Evolutionary conservation across 2,888 invertebrate genomes (phyloP).

Genomic region (Schrankia costaestrigalis): DNA sequence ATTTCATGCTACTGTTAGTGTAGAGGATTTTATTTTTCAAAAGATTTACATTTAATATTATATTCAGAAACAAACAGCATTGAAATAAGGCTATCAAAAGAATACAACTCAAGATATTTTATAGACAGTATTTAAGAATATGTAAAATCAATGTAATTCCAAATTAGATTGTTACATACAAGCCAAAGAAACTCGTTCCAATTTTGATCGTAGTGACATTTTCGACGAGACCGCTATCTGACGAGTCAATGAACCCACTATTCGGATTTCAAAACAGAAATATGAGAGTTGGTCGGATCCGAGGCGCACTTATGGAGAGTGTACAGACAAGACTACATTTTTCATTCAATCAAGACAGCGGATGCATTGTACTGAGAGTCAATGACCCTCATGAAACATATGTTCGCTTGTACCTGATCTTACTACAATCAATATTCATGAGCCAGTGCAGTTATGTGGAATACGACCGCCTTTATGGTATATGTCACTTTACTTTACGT

Average conservation of each 20-base stretch:
- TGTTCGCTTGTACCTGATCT: conserved; percentile 36
- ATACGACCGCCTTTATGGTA: conserved; percentile 32
- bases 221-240: conserved; percentile 44
- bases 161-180: conserved; percentile 33
- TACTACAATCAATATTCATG: conserved; percentile 45
- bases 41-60: too few relatives aligned
- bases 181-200: conserved; percentile 42
- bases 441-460: conserved; percentile 35
- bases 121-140: too few relatives aligned
- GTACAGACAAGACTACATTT: conserved; percentile 40
- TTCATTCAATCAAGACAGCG: conserved; percentile 66
- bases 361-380: conserved; percentile 46
- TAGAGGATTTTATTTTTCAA: too few relatives aligned
- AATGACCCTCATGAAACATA: conserved; percentile 43
- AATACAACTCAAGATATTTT: too few relatives aligned
- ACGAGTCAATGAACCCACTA: conserved; percentile 41
- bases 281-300: conserved; percentile 20
- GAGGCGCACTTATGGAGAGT: conserved; percentile 24
- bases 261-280: conserved; percentile 42
- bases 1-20: too few relatives aligned
- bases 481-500: conserved; percentile 34
- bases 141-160: conserved; percentile 40
- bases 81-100: too few relatives aligned
- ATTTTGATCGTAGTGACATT: conserved; percentile 38
- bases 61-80: too few relatives aligned